Percentiles rank a stretch among this genome's conserved stretches.
Conservation (phyloP, 1,140 invertebrate species). For the Drosophila funebris region DNA sequence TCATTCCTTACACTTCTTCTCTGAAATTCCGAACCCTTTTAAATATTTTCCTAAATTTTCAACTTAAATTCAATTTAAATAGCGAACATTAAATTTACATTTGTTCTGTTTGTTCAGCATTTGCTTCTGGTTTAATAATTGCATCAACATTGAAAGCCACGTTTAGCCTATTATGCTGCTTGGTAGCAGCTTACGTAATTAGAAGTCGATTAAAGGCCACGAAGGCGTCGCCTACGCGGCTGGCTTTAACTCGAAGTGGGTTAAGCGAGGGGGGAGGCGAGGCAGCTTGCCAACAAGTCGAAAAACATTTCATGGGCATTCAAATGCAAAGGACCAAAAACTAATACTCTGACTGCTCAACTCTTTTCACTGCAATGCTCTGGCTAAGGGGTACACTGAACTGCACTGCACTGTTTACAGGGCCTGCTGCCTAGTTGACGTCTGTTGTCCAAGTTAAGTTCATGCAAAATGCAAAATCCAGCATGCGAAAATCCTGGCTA, state of each 20-base stretch:
- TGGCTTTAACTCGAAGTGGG: not conserved
- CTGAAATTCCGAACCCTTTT: too few species aligned
- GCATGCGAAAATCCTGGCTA: constrained; percentile 66
- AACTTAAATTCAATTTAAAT: not conserved
- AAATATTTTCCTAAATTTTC: not conserved
- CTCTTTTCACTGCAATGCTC: constrained; percentile 3
- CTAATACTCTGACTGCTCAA: constrained; percentile 35
- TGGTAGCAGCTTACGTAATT: constrained; percentile 70
- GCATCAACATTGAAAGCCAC: constrained; percentile 44
- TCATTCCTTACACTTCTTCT: too few species aligned
- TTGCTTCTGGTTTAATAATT: constrained; percentile 44
- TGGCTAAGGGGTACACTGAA: not conserved
- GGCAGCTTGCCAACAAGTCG: constrained; percentile 59
- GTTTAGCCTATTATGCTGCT: constrained; percentile 55
- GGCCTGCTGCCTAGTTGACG: not conserved
- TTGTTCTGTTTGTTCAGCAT: not conserved
- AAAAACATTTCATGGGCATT: constrained; percentile 66
- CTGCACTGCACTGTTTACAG: constrained; percentile 4
- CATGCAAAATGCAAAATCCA: constrained; percentile 38
- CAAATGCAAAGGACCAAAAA: constrained; percentile 59
- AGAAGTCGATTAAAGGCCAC: constrained; percentile 64
- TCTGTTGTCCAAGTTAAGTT: constrained; percentile 55
- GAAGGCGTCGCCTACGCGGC: not conserved
- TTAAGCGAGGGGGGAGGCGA: not conserved
- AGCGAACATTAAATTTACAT: constrained; percentile 30